Evolutionary conservation across 2,888 invertebrate genomes (phyloP).

Genomic region (Coelopa pilipes): DNA sequence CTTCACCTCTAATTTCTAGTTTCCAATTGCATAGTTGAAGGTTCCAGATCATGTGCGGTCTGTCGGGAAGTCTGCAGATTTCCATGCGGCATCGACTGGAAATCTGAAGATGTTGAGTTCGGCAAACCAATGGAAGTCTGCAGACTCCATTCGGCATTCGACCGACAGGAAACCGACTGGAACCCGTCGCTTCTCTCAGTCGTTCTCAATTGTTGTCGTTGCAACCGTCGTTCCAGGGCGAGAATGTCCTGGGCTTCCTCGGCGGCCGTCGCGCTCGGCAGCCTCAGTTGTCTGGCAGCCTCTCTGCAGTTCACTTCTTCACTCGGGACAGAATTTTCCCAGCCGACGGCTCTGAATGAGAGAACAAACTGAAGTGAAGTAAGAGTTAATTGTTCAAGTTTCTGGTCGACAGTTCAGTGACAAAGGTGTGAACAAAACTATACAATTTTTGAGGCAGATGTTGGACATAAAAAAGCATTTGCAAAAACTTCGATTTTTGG

Average conservation of each 20-base stretch:
- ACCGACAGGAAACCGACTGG: neutral
- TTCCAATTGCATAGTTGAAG: neutral
- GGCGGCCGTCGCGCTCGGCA: constrained; percentile 19
- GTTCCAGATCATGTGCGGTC: too few relatives aligned
- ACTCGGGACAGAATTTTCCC: neutral
- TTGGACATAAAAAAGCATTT: neutral
- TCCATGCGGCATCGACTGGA: too few relatives aligned
- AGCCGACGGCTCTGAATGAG: neutral
- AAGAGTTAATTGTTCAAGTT: neutral
- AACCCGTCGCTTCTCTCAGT: too few relatives aligned
- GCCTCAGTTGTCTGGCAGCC: constrained; percentile 31
- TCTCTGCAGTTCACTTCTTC: constrained; percentile 13
- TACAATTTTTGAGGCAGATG: too few relatives aligned
- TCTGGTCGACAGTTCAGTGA: neutral
- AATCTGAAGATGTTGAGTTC: too few relatives aligned
- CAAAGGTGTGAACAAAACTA: too few relatives aligned
- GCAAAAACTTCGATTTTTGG: neutral
- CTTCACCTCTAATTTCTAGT: too few relatives aligned
- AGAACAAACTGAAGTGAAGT: constrained; percentile 2
- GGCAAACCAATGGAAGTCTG: too few relatives aligned
- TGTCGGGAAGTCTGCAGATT: too few relatives aligned
- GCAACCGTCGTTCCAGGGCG: neutral
- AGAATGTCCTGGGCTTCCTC: neutral
- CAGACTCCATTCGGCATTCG: too few relatives aligned
- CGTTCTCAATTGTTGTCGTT: neutral